phyloP scores from a whole-genome alignment of 2,113 vertebrate species.

The Oryzias javanicus region DNA sequence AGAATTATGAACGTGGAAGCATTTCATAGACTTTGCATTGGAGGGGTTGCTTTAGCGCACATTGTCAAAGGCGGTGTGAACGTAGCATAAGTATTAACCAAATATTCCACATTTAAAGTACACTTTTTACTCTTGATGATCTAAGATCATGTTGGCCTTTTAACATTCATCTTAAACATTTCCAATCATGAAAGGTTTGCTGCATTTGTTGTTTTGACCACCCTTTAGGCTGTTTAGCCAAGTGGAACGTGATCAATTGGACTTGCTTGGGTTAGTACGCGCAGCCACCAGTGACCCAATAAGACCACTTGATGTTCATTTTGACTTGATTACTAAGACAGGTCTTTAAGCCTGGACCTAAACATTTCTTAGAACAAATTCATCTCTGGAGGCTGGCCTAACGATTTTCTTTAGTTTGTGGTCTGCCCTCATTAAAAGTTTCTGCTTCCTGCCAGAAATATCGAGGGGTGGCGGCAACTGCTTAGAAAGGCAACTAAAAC shows the following conservation, averaged over 20 bases:
- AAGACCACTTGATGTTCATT: constrained; percentile 21
- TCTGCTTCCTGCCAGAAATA: not conserved
- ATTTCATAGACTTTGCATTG: too few species aligned
- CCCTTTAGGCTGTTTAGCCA: constrained; percentile 51
- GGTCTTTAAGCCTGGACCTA: not conserved
- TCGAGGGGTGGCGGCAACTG: not conserved
- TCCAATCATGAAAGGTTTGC: constrained; percentile 1
- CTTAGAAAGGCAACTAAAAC: not conserved
- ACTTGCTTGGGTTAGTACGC: constrained; percentile 32
- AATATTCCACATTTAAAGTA: too few species aligned
- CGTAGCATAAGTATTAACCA: too few species aligned
- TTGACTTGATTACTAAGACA: not conserved
- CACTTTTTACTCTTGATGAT: too few species aligned
- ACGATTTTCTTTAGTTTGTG: not conserved
- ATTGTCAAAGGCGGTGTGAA: too few species aligned
- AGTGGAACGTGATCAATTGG: constrained; percentile 54
- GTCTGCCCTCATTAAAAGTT: not conserved
- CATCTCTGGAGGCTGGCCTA: constrained; percentile 7
- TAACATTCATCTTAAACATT: constrained; percentile 22
- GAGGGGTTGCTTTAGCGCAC: too few species aligned
- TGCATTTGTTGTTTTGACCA: constrained; percentile 43
- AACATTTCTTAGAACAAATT: not conserved
- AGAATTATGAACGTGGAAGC: too few species aligned
- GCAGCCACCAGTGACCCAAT: constrained; percentile 12
- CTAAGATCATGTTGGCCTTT: not conserved